Evolutionary conservation across 2,113 vertebrate genomes (phyloP).

Genomic region (Boulengeromyrus knoepffleri): DNA sequence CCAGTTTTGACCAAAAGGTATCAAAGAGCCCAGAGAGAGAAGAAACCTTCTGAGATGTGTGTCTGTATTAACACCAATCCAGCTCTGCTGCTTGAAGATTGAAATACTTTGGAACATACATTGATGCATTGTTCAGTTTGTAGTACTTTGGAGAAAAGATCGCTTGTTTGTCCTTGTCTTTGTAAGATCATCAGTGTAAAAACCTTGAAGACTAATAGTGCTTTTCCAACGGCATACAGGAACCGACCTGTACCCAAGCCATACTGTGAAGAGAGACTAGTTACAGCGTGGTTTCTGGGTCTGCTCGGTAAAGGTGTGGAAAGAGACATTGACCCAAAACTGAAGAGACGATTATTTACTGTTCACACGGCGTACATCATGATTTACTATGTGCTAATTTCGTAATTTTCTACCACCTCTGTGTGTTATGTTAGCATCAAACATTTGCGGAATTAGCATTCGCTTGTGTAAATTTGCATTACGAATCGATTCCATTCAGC

Average conservation of each 20-base stretch:
- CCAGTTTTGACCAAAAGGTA: neutral
- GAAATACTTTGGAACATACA: neutral
- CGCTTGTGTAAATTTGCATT: neutral
- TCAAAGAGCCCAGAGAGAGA: neutral
- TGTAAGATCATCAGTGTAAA: neutral
- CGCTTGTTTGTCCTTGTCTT: neutral
- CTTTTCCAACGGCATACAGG: neutral
- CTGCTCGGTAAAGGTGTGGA: neutral
- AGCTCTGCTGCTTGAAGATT: neutral
- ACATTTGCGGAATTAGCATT: neutral
- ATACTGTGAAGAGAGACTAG: neutral
- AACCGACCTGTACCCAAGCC: neutral
- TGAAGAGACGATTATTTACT: neutral
- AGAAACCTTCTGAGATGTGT: neutral
- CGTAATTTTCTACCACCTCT: neutral
- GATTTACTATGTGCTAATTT: neutral
- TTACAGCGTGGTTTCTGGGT: neutral
- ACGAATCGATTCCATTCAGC: neutral
- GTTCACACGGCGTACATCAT: neutral
- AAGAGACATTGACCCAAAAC: neutral
- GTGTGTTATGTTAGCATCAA: neutral
- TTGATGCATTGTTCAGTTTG: neutral
- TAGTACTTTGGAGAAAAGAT: neutral
- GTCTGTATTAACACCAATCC: neutral
- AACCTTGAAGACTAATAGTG: neutral